Evolutionary conservation across 2,888 invertebrate genomes (phyloP), one percentile per base, ranked within the genome.

Genomic region (Lasioglossum vierecki): DNA sequence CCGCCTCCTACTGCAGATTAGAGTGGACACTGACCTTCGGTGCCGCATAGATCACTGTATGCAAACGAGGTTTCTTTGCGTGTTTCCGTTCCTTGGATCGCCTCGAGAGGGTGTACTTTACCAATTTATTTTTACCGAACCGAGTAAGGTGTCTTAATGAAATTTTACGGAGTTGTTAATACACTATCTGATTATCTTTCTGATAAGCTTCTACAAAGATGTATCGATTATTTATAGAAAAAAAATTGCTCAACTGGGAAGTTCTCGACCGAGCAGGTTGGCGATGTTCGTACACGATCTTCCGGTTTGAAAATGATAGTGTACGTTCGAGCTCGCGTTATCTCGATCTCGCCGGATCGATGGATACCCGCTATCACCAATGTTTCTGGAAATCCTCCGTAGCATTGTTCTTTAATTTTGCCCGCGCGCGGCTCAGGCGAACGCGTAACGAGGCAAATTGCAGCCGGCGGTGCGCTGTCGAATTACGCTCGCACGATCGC

Each of bases 361-460:
- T 35, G 30, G 18, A 66, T 66, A 18, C 35, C 8, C 8, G 66
- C 6, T 72, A 44, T 49, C 75, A n/a, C 15, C 30, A 30, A 15
- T 6, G 63, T 63, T 44, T 26, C 30, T 22, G 63, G 18, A 44
- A 53, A 8, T 22, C 15, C 4, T 22, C 4, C 5, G 3, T 15
- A 30, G 46, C 35, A 18, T 60, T 77, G 39, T 80, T 80, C 57
- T 77, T 49, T 49, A 80, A 76, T 80, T 41, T 53, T 30, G 53
- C 68, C 30, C 30, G 46, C 18, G n/a, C 35, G 3, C 44, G 15
- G 76, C 53, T 44, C 76, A 41, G 60, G 76, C 53, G 84, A 85
- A 73, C 74, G 68, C 66, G 60, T 70, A 82, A 82, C 83, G 53
- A 80, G 75, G 75, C 71, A 71, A 83, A 83, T 83, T 83, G 71